Evolutionary conservation across 2,888 invertebrate genomes (phyloP), one percentile per base, ranked within the genome.

Genomic region (Acrocyrtus sp.): DNA sequence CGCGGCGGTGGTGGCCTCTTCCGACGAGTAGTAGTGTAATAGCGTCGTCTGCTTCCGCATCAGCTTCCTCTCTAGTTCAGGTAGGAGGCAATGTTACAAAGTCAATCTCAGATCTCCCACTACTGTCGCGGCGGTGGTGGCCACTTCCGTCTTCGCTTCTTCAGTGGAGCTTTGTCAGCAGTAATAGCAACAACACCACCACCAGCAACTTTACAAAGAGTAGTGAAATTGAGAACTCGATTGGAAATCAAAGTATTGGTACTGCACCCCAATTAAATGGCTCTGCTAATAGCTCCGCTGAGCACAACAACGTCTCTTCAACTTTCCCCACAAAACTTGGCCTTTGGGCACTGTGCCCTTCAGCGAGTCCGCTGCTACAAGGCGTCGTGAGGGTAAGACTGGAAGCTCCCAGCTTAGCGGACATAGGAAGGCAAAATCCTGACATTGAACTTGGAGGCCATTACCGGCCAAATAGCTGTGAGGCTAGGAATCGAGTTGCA

Each of bases 391-490:
- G 69, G 70, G 80, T 80, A 21, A 70, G 61, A 39, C 72, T 81
- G 12, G 62, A 74, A 58, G 75, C 79, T 8, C 81, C 81, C 3
- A 72, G 74, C 17, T 63, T 81, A 41, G 67, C 75, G 15, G 69
- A 65, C 19, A 78, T 81, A 22, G 77, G 79, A 15, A 56, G 73
- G 29, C 89, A 89, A 81, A 84, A 85, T 74, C 87, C 89, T 1
- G 89, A 91, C 83, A 86, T 96, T 69, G 88, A 89, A 75, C 87
- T 88, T 27, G 98, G 98, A 12, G 97, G 97, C n/a, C 89, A 90
- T 74, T 95, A 91, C 85, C 86, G 87, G 61, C 98, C 98, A 0
- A 86, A 87, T 6, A 88, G 90, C 77, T 92, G 92, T 83, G 87
- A 86, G 69, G 88, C 96, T n/a, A 87, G 91, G 78, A 90, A 94